Conservation (phyloP, 2,888 invertebrate genomes). For the Heterodera filipjevi region DNA sequence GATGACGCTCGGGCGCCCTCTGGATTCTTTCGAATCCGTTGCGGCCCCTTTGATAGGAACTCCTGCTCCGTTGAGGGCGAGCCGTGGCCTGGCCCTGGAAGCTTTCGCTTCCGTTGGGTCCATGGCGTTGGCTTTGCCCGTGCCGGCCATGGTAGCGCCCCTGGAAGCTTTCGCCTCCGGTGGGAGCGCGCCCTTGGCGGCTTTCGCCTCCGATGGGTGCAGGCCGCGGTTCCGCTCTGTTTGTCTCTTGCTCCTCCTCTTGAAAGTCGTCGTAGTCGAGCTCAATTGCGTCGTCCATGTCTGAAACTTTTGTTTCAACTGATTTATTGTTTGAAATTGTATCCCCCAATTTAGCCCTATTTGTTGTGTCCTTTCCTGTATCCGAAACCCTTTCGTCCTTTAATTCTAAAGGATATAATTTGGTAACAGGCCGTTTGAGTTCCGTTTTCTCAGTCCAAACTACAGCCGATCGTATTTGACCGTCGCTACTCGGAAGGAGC, state of each 20-base stretch:
- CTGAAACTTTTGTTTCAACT: background rate
- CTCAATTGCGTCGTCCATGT: background rate
- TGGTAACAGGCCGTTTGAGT: background rate
- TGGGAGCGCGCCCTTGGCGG: background rate
- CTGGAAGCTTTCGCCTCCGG: background rate
- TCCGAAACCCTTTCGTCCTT: no score
- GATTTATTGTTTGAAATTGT: background rate
- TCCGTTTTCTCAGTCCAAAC: background rate
- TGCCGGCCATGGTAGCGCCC: background rate
- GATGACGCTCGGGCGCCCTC: no score
- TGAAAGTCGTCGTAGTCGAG: background rate
- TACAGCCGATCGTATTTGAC: background rate
- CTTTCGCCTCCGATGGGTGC: no score
- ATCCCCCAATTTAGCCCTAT: background rate
- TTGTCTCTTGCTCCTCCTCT: background rate
- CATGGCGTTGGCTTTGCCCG: background rate
- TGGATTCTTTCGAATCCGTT: no score
- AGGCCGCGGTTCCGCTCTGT: background rate
- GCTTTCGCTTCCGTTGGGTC: background rate
- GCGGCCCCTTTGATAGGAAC: no score
- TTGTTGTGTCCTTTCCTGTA: no score
- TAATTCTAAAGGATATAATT: conserved; percentile 13
- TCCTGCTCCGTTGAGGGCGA: no score
- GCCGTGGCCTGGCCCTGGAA: background rate
- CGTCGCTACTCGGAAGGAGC: background rate